These are phyloP conservation scores for Tillus elongatus DNA, from an alignment of 2,888 invertebrate species.

Conservation along the genomic window DNA sequence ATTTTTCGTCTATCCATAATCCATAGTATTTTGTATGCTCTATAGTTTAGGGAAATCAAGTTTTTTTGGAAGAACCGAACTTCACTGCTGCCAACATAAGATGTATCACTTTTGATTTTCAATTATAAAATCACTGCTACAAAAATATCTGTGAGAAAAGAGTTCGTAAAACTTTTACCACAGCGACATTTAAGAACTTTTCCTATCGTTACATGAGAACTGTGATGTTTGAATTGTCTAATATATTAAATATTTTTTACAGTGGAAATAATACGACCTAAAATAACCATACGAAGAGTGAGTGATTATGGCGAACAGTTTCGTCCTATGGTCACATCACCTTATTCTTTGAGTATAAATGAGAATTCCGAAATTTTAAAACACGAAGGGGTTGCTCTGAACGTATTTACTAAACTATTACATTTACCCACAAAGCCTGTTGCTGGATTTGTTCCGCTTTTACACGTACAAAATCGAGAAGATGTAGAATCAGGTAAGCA, in stretches of 20 bases:
- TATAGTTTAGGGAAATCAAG: too few species aligned
- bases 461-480: constrained; percentile 45
- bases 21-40: too few species aligned
- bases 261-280: constrained; percentile 63
- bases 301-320: constrained; percentile 51
- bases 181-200: too few species aligned
- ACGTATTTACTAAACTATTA: constrained; percentile 47
- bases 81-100: too few species aligned
- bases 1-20: too few species aligned
- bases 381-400: constrained; percentile 47
- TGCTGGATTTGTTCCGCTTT: constrained; percentile 46
- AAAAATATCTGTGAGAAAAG: too few species aligned
- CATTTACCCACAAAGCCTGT: constrained; percentile 58
- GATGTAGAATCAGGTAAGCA: background rate
- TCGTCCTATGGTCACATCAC: constrained; percentile 57
- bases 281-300: constrained; percentile 47
- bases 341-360: constrained; percentile 55
- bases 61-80: too few species aligned
- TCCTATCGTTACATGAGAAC: too few species aligned
- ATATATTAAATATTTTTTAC: constrained; percentile 25
- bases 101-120: too few species aligned
- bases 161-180: too few species aligned
- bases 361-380: constrained; percentile 52
- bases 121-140: too few species aligned
- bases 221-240: too few species aligned